Evolutionary conservation across 1,140 invertebrate genomes (phyloP).

Genomic region (Nilaparvata lugens): DNA sequence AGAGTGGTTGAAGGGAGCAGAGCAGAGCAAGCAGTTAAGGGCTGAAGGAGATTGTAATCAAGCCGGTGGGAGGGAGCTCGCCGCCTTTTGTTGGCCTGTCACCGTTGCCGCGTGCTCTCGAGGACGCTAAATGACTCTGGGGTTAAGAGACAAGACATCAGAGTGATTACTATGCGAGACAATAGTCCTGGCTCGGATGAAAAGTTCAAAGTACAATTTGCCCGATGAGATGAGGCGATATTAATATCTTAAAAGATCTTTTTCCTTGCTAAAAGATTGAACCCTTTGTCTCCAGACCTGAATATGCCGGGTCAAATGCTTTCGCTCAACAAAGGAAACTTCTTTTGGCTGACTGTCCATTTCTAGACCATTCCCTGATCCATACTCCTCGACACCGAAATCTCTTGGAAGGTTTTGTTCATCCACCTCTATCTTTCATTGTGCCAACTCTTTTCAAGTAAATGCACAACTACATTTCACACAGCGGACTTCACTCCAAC

Average conservation of each 20-base stretch:
- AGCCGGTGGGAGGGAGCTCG: not conserved
- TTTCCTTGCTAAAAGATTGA: slow-evolving; percentile 3
- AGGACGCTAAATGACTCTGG: slow-evolving; percentile 3
- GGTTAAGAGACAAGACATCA: slow-evolving; percentile 4
- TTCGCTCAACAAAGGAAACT: not conserved
- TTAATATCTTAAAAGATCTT: slow-evolving; percentile 6
- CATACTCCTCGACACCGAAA: not conserved
- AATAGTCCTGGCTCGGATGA: not conserved
- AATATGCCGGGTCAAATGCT: slow-evolving; percentile 5
- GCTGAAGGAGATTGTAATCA: not conserved
- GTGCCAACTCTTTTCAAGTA: no score
- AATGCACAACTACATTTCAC: no score
- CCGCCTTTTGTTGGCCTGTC: not conserved
- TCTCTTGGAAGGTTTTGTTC: no score
- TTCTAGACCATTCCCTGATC: not conserved
- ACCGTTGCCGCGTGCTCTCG: not conserved
- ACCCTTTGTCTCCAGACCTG: slow-evolving; percentile 1
- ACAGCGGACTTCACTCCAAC: no score
- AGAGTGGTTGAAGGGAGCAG: not conserved
- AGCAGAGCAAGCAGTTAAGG: not conserved
- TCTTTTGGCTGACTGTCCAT: slow-evolving; percentile 1
- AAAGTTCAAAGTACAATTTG: slow-evolving; percentile 6
- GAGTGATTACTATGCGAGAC: not conserved
- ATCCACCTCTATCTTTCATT: no score
- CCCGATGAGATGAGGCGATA: slow-evolving; percentile 5